Evolutionary conservation across 2,888 invertebrate genomes (phyloP).

Genomic region (Metallyticus violacea): DNA sequence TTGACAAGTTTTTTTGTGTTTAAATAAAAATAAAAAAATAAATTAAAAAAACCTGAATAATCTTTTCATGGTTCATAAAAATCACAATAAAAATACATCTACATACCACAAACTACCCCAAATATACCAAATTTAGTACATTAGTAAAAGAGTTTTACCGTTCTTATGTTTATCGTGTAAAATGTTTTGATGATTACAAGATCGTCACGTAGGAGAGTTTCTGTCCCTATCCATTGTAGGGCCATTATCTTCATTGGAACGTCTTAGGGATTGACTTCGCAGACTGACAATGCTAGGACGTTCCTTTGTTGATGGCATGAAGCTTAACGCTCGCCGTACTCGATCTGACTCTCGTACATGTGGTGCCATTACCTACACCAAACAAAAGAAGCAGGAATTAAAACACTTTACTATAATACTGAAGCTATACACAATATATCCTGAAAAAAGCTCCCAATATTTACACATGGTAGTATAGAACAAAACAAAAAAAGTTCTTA

Average conservation of each 20-base stretch:
- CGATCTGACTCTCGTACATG: conserved; percentile 52
- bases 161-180: background rate
- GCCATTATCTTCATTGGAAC: conserved; percentile 33
- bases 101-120: too few relatives aligned
- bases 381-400: too few relatives aligned
- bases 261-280: conserved; percentile 43
- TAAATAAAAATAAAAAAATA: too few relatives aligned
- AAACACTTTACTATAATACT: background rate
- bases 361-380: conserved; percentile 54
- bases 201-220: background rate
- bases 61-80: too few relatives aligned
- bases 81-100: background rate
- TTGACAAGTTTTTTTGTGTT: too few relatives aligned
- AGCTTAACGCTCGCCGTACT: conserved; percentile 65
- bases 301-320: conserved; percentile 64
- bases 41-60: background rate
- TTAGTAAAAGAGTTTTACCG: background rate
- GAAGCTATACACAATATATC: background rate
- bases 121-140: background rate
- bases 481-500: too few relatives aligned
- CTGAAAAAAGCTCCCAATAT: background rate
- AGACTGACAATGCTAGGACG: conserved; percentile 45
- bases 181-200: background rate
- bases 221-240: background rate
- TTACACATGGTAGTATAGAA: too few relatives aligned